Evolutionary conservation across 2,113 vertebrate genomes (phyloP).

Genomic region (Numenius arquata): DNA sequence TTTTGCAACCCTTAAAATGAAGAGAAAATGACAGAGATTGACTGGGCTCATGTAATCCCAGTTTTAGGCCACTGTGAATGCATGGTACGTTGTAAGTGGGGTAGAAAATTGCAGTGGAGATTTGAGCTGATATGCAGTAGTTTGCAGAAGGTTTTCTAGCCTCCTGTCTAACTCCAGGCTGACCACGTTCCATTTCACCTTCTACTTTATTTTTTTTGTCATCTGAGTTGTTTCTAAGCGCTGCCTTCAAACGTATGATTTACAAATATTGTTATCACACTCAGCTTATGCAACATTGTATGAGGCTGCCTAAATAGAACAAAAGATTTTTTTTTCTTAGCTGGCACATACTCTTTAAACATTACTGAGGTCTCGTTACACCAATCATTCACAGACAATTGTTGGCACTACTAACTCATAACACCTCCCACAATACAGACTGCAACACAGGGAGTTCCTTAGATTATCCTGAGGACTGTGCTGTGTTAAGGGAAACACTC

Average conservation of each 20-base stretch:
- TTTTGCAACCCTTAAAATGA: not conserved
- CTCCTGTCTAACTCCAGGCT: not conserved
- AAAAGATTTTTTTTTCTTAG: not conserved
- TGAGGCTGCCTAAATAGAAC: not conserved
- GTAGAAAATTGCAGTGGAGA: not conserved
- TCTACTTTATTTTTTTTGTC: not conserved
- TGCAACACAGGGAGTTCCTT: not conserved
- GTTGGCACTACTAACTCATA: not conserved
- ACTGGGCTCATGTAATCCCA: not conserved
- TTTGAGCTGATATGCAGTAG: not conserved
- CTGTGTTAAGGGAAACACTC: not conserved
- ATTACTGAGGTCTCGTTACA: not conserved
- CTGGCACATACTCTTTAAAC: not conserved
- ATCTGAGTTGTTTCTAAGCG: not conserved
- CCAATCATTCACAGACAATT: not conserved
- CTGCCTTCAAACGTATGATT: not conserved
- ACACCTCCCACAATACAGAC: not conserved
- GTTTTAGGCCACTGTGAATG: not conserved
- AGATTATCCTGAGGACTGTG: not conserved
- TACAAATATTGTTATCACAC: not conserved
- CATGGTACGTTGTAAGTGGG: not conserved
- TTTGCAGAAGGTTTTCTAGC: not conserved
- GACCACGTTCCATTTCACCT: not conserved
- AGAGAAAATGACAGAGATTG: not conserved
- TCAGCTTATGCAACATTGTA: not conserved